These are phyloP conservation scores for Struthio camelus DNA, from an alignment of 2,113 vertebrate genomes.

Conservation along the genomic window DNA sequence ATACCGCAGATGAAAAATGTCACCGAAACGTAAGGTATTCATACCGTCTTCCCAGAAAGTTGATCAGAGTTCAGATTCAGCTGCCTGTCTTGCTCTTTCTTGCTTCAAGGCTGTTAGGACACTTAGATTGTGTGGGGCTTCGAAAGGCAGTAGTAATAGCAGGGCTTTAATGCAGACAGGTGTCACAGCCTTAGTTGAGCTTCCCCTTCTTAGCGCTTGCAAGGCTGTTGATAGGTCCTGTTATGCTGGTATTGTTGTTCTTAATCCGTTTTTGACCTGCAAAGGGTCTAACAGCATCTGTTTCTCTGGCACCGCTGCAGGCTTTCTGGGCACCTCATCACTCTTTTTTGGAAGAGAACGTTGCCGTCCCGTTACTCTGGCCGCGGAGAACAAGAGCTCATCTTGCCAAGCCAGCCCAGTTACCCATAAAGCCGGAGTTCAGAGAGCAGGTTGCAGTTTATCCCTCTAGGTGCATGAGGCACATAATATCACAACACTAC, in stretches of 20 bases:
- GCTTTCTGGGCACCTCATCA: conserved; percentile 44
- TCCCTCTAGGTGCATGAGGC: not conserved
- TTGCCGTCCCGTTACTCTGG: not conserved
- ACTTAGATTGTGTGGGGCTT: not conserved
- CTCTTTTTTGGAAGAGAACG: conserved; percentile 7
- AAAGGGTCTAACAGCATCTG: not conserved
- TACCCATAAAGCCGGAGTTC: not conserved
- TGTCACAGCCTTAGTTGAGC: not conserved
- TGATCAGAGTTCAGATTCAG: not conserved
- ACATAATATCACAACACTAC: not conserved
- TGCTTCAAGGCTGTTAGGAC: conserved; percentile 34
- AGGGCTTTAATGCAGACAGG: not conserved
- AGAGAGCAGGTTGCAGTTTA: not conserved
- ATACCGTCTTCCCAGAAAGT: not conserved
- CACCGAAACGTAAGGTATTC: conserved; percentile 1
- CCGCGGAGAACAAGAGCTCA: not conserved
- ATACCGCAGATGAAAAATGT: not conserved
- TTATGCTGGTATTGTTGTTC: conserved; percentile 27
- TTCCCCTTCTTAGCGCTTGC: not conserved
- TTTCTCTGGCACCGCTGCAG: conserved; percentile 12
- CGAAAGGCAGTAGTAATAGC: not conserved
- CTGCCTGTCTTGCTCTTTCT: conserved; percentile 19
- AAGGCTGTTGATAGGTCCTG: not conserved
- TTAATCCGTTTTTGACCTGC: conserved; percentile 28
- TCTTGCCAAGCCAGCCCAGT: not conserved